Base-by-base conservation (phyloP, 1,140 invertebrate genomes). In the Leptopilina boulardi region DNA sequence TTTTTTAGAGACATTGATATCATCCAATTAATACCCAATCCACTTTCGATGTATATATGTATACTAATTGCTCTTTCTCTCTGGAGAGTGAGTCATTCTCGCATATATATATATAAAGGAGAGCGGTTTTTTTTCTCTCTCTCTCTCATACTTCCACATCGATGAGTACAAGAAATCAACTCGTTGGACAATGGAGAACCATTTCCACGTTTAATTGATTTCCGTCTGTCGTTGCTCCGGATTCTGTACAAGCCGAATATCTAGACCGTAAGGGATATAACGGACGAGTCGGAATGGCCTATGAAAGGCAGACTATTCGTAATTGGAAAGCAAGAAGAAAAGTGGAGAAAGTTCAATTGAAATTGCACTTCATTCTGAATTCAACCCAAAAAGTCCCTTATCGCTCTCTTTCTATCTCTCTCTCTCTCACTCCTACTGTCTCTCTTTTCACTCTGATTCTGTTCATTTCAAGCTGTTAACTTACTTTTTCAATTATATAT, bases 131-230 rank as follows among this genome's bases (percentile, higher is more conserved):
- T 38, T 38, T 30, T 30, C 26, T 30, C 26, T 38, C 8, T 38
- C 9, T 59, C 21, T 56, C 11, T 23, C 21, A 59, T 13, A 23
- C 19, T 59, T 59, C 19, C 56, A 21, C 56, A 23, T 21, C 21
- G 56, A 59, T 2, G 56, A 26, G 2, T 80, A 81, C 75, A 66
- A 79, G 74, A 76, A 78, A 56, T 77, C 38, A 72, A 75, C 51
- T 66, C 56, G 19, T 54, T 71, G 75, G 78, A 83, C 79, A 84
- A 83, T 82, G 70, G 73, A 76, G 41, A 74, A 13, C 71, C 78
- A 77, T 81, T 54, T 66, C 56, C 77, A 59, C 56, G 73, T 72
- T 80, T 83, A 83, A 84, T 83, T 82, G 73, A 70, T 79, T 38
- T 30, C 42, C 76, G 71, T 41, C 30, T 70, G 71, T 59, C 70